A percentile compares a stretch with the other conserved stretches of the same genome.
Conservation (phyloP, 2,888 invertebrate species). For the Furcula furcula region DNA sequence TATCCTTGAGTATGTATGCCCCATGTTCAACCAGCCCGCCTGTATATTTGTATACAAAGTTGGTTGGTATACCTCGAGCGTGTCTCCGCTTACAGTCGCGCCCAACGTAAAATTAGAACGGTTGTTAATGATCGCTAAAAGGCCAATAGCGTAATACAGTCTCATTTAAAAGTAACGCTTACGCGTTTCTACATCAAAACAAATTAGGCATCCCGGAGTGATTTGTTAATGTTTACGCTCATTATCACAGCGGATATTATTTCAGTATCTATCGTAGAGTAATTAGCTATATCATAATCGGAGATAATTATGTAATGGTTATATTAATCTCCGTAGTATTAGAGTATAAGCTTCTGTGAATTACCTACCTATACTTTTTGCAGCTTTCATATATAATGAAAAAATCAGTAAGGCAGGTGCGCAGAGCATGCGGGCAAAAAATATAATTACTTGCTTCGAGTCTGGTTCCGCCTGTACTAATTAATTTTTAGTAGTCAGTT, state of each 20-base stretch:
- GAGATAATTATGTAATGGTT: constrained; percentile 4
- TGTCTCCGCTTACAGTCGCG: constrained; percentile 8
- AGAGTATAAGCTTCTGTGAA: too few relatives aligned
- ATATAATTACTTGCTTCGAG: too few relatives aligned
- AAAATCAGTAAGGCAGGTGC: not conserved
- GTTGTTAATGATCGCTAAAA: constrained; percentile 11
- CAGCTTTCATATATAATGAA: too few relatives aligned
- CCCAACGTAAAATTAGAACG: constrained; percentile 16
- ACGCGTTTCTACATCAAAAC: constrained; percentile 6
- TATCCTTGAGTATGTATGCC: too few relatives aligned
- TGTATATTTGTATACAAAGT: too few relatives aligned
- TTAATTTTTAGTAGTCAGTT: too few relatives aligned
- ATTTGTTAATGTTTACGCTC: not conserved
- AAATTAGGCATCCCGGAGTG: not conserved
- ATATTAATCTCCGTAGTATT: too few relatives aligned
- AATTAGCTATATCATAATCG: constrained; percentile 2
- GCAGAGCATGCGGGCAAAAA: too few relatives aligned
- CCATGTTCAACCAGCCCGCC: too few relatives aligned
- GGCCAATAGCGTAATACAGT: constrained; percentile 18
- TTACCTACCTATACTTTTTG: too few relatives aligned
- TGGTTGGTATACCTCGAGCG: too few relatives aligned
- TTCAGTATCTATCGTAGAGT: not conserved
- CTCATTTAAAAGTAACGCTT: constrained; percentile 6
- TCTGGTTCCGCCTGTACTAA: too few relatives aligned
- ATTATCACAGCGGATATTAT: constrained; percentile 1